These are phyloP conservation scores for Lycophotia porphyrea DNA, from an alignment of 2,888 invertebrate genomes.

Conservation along the genomic window DNA sequence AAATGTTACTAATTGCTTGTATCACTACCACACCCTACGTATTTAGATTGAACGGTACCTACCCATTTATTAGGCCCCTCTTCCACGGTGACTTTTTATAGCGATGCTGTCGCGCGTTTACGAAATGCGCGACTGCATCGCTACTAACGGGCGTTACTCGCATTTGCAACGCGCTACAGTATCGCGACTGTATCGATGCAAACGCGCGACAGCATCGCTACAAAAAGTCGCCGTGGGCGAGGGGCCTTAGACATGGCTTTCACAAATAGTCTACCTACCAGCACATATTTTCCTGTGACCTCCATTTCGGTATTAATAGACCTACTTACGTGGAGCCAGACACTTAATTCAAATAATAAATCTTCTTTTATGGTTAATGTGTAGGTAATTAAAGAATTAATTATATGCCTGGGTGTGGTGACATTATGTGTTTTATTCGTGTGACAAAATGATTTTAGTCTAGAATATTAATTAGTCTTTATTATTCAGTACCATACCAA, in stretches of 20 bases:
- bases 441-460: not conserved
- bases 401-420: constrained; percentile 18
- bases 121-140: too few relatives aligned
- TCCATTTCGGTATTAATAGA: constrained; percentile 25
- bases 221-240: too few relatives aligned
- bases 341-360: constrained; percentile 42
- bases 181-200: too few relatives aligned
- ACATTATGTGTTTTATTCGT: constrained; percentile 24
- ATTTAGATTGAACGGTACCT: not conserved
- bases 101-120: too few relatives aligned
- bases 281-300: constrained; percentile 38
- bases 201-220: too few relatives aligned
- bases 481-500: not conserved
- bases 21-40: not conserved
- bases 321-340: constrained; percentile 38
- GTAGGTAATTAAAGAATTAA: constrained; percentile 35
- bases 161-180: too few relatives aligned
- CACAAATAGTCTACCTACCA: constrained; percentile 9
- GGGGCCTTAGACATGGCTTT: not conserved
- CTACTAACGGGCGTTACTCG: too few relatives aligned
- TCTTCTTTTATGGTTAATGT: constrained; percentile 47
- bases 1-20: not conserved
- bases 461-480: not conserved
- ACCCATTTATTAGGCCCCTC: not conserved
- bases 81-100: too few relatives aligned